Evolutionary conservation across 2,797 vertebrate genomes (phyloP), one percentile per base, ranked within the genome.

Genomic region (Clarias pachynema): DNA sequence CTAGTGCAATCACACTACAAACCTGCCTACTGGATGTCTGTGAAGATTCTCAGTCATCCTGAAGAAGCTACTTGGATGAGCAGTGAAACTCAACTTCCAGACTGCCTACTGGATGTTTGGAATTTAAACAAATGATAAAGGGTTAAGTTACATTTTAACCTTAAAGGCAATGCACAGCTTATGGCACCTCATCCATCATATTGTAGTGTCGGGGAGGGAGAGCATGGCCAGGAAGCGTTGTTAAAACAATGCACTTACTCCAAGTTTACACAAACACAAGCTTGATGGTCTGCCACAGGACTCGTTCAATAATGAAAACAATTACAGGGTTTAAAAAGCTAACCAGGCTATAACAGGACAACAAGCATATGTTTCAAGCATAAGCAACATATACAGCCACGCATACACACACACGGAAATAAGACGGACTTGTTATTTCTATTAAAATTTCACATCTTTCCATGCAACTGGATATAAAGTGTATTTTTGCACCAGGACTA

Each of bases 221-320:
- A 16, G 40, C 40, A 49, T 7, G 44, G 16, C 49, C 73, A 53
- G 72, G 15, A 56, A 29, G 1, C 16, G 9, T 0, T 75, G 73
- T 57, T 29, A 31, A 57, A 31, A 34, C 29, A 34, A 59, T 31
- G 18, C 53, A 24, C 18, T 2, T 34, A 29, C n/a, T 74, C 72
- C 20, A 49, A 49, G 44, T 73, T 44, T 44, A 44, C n/a, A 75
- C 73, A 53, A 74, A 49, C 69, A 72, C 70, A 73, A 56, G 44
- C 16, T 56, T 75, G 24, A 20, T 14, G 74, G 53, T 77, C 59
- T 22, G 29, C 29, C 56, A 59, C 26, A 59, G 29, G 22, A 59
- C 74, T 59, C 53, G 56, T 59, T 77, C 29, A 34, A 24, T 77
- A 59, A 77, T 16, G 14, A 77, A 31, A 56, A 31, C 9, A 4